Base-by-base conservation (phyloP, 1,140 invertebrate genomes). In the Pogonus chalceus region DNA sequence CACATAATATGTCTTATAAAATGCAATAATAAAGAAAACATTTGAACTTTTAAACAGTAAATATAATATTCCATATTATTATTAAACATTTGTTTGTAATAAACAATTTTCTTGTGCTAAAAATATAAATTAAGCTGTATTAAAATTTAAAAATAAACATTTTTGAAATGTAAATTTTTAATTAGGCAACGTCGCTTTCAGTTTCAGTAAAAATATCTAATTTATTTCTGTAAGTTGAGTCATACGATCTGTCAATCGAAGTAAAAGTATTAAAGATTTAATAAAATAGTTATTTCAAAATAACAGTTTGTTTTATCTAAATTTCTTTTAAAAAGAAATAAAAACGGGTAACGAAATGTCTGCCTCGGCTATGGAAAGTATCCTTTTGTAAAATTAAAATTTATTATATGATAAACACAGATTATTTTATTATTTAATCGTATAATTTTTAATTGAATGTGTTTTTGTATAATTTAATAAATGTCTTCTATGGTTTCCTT, bases 311-410 rank as follows among this genome's bases (percentile, higher is more conserved):
- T 12, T 43, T 43, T 43, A 16, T 43, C 7, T 12, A 7, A 14
- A 43, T 43, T 12, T 10, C 9, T 43, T 43, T 7, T 43, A 9
- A 43, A 18, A 12, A 43, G 9, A 12, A 46, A 2, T 24, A 53
- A 53, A 31, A 51, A 68, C 65, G 84, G 84, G 85, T 69, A 86
- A 85, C 76, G 84, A 88, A 78, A 88, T 88, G 86, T 88, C 85
- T 66, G 80, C 85, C 53, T 81, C 85, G 61, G 82, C 83, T 63
- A 89, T 90, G 87, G 87, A 90, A 78, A 89, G 87, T 90, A 87
- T 87, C 83, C 83, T 87, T 86, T 82, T 74, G 58, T 59, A 58
- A 23, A 54, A 18, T 55, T 56, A 26, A 20, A 59, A 51, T 23
- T 21, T 39, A 12, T 52, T 23, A n/a, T n/a, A 48, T 20, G 24